A percentile compares a stretch with the other conserved stretches of the same genome.
phyloP scores from a whole-genome alignment of 1,140 invertebrate genomes.

The Adoxophyes honmai region DNA sequence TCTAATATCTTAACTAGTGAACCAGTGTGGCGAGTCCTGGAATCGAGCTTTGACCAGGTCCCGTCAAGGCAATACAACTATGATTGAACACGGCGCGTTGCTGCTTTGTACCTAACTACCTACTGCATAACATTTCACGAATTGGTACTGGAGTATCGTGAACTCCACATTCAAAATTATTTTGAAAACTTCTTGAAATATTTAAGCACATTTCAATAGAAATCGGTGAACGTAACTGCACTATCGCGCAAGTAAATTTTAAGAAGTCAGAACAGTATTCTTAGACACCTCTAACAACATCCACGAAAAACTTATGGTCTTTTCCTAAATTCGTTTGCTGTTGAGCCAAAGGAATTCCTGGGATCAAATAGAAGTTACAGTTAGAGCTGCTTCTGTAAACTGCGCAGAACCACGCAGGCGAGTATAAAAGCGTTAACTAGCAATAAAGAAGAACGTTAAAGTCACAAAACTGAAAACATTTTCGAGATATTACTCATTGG shows the following conservation, averaged over 20 bases:
- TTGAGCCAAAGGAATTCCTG: too few relatives aligned
- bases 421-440: slow-evolving; percentile 18
- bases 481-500: slow-evolving; percentile 54
- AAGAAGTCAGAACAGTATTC: too few relatives aligned
- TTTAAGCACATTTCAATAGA: not conserved
- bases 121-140: slow-evolving; percentile 12
- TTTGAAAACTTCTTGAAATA: not conserved
- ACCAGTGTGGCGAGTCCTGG: slow-evolving; percentile 36
- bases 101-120: slow-evolving; percentile 27
- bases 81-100: slow-evolving; percentile 28
- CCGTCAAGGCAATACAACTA: slow-evolving; percentile 25
- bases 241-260: not conserved
- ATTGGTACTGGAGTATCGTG: too few relatives aligned
- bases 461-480: slow-evolving; percentile 46
- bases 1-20: slow-evolving; percentile 24
- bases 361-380: not conserved
- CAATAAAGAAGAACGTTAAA: slow-evolving; percentile 31
- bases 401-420: slow-evolving; percentile 5
- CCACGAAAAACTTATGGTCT: too few relatives aligned
- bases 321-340: too few relatives aligned
- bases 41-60: not conserved
- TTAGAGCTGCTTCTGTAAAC: not conserved
- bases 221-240: not conserved
- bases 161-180: not conserved
- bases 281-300: not conserved